Evolutionary conservation across 2,113 vertebrate genomes (phyloP), one percentile per base, ranked within the genome.

Genomic region (Vicugna pacos): DNA sequence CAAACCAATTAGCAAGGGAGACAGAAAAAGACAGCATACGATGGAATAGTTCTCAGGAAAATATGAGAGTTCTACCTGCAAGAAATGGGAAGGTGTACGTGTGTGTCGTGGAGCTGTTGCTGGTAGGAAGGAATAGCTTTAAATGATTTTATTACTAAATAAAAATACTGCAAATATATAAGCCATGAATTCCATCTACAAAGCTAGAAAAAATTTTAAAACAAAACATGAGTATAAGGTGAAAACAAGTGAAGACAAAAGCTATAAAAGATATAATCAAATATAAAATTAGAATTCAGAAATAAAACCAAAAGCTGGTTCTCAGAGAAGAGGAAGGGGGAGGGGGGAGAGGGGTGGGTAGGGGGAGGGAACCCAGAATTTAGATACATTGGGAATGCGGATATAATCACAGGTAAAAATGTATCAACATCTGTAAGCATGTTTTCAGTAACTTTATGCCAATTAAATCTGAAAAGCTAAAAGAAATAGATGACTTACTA

Each of bases 261-360:
- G 3, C 6, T 67, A 3, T 70, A 17, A 84, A 14, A 77, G n/a
- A 70, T 72, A 48, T 38, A 77, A 77, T 56, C 0, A 95, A 86
- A 92, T 6, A 73, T 1, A 76, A 95, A 91, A 75, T 73, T 48
- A 69, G 12, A 89, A 90, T 75, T 92, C 16, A 84, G 30, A 96
- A 92, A 83, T 69, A 60, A 76, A 86, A 48, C 14, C 16, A 56
- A 86, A 79, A 58, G 19, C 2, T 75, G 8, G 5, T 80, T 80
- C 28, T 62, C 32, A n/a, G 38, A 48, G 0, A 32, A 70, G 10
- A 20, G 26, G 48, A 26, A 80, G 1, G 64, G 14, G 11, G n/a
- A 15, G 14, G 7, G 6, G 24, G 54, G 20, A 69, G 13, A 70
- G 12, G 19, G 19, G 35, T 3, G 24, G 42, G 35, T 30, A 80